Percentiles rank a stretch among this genome's conserved stretches.
Conservation (phyloP, 2,113 vertebrate species). For the Oreochromis spilurus region DNA sequence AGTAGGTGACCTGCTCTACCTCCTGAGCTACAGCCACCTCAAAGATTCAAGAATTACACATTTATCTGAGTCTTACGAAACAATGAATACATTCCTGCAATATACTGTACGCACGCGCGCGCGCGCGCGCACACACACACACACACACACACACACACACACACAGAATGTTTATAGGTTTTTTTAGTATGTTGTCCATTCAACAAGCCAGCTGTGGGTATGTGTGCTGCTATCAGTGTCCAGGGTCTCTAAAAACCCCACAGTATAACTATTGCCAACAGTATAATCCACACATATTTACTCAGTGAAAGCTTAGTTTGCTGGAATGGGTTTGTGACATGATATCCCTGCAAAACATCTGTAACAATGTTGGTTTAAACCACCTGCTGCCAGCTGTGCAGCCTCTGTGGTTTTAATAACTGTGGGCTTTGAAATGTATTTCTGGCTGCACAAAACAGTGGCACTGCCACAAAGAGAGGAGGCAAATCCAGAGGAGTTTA, state of each 20-base stretch:
- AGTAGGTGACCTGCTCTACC: no score
- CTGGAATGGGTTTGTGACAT: neutral
- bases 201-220: neutral
- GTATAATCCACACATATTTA: neutral
- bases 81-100: neutral
- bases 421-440: neutral
- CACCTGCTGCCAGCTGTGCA: neutral
- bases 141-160: neutral
- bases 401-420: neutral
- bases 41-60: neutral
- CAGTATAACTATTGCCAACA: neutral
- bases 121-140: neutral
- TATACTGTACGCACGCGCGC: neutral
- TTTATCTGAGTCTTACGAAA: neutral
- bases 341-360: neutral
- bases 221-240: neutral
- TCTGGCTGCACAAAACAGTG: neutral
- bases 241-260: neutral
- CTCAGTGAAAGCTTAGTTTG: neutral
- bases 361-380: neutral
- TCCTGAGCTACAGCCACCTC: no score
- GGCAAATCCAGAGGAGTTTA: neutral
- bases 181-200: neutral
- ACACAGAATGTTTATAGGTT: rapidly evolving
- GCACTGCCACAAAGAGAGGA: neutral